Evolutionary conservation across 2,797 vertebrate genomes (phyloP), one percentile per base, ranked within the genome.

Genomic region (Myripristis jacobus): DNA sequence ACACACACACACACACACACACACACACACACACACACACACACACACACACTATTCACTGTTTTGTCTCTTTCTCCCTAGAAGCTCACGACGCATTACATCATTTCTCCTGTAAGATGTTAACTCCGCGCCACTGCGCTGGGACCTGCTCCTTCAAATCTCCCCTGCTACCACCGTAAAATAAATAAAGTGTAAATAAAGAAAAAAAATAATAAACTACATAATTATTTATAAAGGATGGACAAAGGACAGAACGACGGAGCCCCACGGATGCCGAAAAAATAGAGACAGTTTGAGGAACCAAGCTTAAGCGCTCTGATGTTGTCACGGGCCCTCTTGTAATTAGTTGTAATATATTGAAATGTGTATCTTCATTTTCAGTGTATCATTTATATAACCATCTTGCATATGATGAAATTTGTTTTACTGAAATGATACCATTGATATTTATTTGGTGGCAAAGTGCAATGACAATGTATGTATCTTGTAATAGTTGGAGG

Each of bases 101-200:
- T 82, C 95, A 98, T 93, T 97, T 98, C 92, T 98, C 96, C 75
- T 98, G 96, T 92, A 98, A 99, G 92, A 98, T 99, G 97, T 88
- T 97, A 93, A 98, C 96, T 72, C 97, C 96, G 68, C 96, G 97
- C 76, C 97, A 98, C 93, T 98, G 96, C 93, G 94, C 91, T 2
- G 97, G 96, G 70, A 96, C 95, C 92, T 99, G 96, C 93, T 96
- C 96, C 88, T 98, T 96, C 95, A 99, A 97, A 81, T 95, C 96
- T 63, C 97, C 96, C 71, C 93, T 98, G 83, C 90, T 97, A 66
- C 97, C 96, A 53, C 97, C 95, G 66, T 97, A 93, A 96, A 54
- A 9, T 71, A 5, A 4, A 41, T 6, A 16, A 11, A n/a, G n/a
- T n/a, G n/a, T n/a, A n/a, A n/a, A 31, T 29, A 29, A 29, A 29